Evolutionary conservation across 2,888 invertebrate genomes (phyloP).

Genomic region (Pollenia amentaria): DNA sequence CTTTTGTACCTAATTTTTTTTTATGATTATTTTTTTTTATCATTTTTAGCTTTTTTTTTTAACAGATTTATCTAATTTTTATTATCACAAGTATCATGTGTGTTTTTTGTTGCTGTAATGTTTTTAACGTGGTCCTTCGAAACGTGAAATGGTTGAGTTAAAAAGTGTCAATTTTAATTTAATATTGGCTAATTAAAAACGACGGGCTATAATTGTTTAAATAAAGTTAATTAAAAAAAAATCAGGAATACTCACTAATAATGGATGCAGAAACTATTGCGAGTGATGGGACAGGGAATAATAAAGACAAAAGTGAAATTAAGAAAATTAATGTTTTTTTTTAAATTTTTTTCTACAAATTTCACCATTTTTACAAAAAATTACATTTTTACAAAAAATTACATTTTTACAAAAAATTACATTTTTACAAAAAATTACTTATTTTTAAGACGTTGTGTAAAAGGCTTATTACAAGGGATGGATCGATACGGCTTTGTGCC

Average conservation of each 20-base stretch:
- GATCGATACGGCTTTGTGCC: no score
- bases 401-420: no score
- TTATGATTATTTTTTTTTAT: neutral
- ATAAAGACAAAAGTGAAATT: no score
- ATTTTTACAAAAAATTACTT: no score
- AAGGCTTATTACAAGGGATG: no score
- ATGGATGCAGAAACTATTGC: neutral
- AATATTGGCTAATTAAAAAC: constrained; percentile 59
- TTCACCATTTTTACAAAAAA: no score
- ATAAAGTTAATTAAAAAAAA: neutral
- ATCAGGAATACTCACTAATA: neutral
- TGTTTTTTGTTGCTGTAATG: neutral
- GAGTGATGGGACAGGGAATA: neutral
- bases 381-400: no score
- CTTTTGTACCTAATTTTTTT: constrained; percentile 13
- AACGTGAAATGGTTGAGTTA: constrained; percentile 20
- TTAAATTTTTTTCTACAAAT: no score
- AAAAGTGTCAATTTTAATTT: constrained; percentile 67
- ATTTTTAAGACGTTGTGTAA: no score
- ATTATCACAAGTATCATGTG: neutral
- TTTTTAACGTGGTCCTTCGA: constrained; percentile 1
- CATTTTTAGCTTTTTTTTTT: neutral
- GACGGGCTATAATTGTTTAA: constrained; percentile 60
- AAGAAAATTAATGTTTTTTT: no score
- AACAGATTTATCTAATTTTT: neutral